Percentiles rank a stretch among this genome's conserved stretches.
These are phyloP conservation scores for Aphrocallistes beatrix DNA, from an alignment of 37 sponge, comb jelly and placozoan species.

Conservation along the genomic window DNA sequence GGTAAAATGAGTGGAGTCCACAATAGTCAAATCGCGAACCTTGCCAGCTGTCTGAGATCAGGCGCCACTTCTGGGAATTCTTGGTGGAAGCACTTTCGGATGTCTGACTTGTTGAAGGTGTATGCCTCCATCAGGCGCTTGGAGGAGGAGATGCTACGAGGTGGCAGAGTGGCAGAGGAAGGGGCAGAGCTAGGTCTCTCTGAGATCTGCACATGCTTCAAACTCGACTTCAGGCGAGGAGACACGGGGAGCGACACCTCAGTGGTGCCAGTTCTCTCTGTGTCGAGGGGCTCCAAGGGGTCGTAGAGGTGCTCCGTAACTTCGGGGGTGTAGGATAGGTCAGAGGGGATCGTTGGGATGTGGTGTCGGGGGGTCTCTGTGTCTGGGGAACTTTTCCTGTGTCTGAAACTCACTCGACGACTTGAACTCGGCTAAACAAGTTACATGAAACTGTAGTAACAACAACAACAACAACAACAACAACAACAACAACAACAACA, in stretches of 20 bases:
- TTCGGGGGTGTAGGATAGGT: not conserved
- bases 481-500: too few relatives aligned
- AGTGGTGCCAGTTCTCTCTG: not conserved
- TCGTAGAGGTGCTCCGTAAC: not conserved
- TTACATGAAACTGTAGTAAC: too few relatives aligned
- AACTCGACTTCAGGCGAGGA: not conserved
- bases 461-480: too few relatives aligned
- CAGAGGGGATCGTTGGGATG: not conserved
- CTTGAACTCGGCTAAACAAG: not conserved
- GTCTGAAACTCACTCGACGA: not conserved
- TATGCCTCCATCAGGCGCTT: constrained; percentile 16
- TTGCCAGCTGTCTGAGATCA: constrained; percentile 47
- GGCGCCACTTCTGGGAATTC: constrained; percentile 46
- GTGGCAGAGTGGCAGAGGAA: not conserved
- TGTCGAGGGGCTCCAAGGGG: not conserved
- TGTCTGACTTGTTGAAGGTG: constrained; percentile 33
- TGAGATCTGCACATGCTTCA: not conserved
- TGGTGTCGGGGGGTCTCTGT: not conserved
- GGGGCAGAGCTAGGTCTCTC: constrained; percentile 21
- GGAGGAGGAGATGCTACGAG: not conserved
- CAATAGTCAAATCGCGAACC: too few relatives aligned
- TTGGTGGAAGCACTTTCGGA: constrained; percentile 27
- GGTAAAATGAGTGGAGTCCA: too few relatives aligned
- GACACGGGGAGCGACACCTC: not conserved
- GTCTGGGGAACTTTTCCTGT: not conserved